phyloP scores from a whole-genome alignment of 2,888 invertebrate genomes.

The Acrobasis suavella region DNA sequence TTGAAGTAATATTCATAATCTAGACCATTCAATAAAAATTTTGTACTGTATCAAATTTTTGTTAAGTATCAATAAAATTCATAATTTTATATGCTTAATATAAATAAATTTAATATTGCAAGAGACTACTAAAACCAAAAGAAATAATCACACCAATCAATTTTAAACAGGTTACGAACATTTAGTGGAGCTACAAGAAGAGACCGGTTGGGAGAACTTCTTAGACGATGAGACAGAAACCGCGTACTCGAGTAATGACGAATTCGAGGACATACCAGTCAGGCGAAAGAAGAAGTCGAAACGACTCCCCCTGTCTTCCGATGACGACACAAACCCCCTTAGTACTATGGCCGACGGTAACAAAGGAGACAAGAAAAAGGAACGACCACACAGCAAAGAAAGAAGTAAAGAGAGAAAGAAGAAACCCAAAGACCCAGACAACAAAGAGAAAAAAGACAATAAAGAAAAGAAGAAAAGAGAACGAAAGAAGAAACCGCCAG shows the following conservation, averaged over 20 bases:
- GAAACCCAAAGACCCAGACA: slow-evolving; percentile 29
- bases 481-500: slow-evolving; percentile 33
- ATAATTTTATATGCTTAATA: neutral
- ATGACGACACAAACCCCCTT: slow-evolving; percentile 62
- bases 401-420: slow-evolving; percentile 49
- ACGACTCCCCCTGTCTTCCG: slow-evolving; percentile 34
- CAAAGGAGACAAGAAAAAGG: slow-evolving; percentile 54
- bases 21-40: too few species aligned
- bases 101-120: neutral
- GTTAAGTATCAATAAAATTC: too few species aligned
- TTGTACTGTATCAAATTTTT: too few species aligned
- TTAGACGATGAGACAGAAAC: slow-evolving; percentile 47
- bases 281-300: slow-evolving; percentile 52
- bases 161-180: slow-evolving; percentile 71
- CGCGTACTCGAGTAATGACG: slow-evolving; percentile 40
- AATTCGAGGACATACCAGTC: slow-evolving; percentile 32
- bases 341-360: slow-evolving; percentile 50
- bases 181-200: slow-evolving; percentile 65
- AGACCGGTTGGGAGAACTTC: slow-evolving; percentile 57
- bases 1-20: too few species aligned
- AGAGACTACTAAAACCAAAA: neutral
- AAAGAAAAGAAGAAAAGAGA: slow-evolving; percentile 32
- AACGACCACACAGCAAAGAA: slow-evolving; percentile 61
- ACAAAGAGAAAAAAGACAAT: slow-evolving; percentile 25
- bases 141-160: neutral